A percentile compares a stretch with the other conserved stretches of the same genome.
phyloP scores from a whole-genome alignment of 1,140 invertebrate species.

The Ganaspis sp. region DNA sequence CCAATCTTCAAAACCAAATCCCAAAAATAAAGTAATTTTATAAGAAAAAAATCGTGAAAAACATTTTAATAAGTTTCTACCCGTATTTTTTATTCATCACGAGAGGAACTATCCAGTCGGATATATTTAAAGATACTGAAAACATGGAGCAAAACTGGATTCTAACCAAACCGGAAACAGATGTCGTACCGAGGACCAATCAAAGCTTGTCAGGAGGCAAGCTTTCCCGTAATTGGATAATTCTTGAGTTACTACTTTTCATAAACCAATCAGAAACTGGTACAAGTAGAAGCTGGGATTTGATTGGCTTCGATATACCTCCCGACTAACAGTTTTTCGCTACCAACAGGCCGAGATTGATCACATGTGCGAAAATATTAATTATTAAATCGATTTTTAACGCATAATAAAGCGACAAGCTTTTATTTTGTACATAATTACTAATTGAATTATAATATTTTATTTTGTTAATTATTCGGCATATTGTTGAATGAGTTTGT shows the following conservation, averaged over 20 bases:
- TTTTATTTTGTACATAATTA: neutral
- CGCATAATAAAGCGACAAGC: neutral
- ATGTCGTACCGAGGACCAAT: neutral
- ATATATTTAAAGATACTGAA: neutral
- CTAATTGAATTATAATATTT: neutral
- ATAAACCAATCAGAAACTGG: neutral
- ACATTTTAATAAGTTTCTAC: neutral
- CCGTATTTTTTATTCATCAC: neutral
- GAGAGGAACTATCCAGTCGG: neutral
- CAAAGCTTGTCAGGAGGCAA: neutral
- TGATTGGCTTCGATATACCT: neutral
- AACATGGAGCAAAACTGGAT: neutral
- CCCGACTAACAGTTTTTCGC: neutral
- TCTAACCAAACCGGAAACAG: neutral
- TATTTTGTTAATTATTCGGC: neutral
- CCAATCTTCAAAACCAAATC: neutral
- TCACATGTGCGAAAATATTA: constrained; percentile 24
- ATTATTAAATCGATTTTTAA: constrained; percentile 17
- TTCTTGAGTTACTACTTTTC: neutral
- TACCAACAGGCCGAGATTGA: neutral
- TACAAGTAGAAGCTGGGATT: neutral
- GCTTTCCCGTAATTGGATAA: neutral
- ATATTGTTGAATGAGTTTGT: neutral
- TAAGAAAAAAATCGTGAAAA: neutral
- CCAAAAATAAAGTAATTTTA: neutral